A percentile compares a stretch with the other conserved stretches of the same genome.
Conservation (phyloP, 2,888 invertebrate species). For the Sarcophaga subvicina region DNA sequence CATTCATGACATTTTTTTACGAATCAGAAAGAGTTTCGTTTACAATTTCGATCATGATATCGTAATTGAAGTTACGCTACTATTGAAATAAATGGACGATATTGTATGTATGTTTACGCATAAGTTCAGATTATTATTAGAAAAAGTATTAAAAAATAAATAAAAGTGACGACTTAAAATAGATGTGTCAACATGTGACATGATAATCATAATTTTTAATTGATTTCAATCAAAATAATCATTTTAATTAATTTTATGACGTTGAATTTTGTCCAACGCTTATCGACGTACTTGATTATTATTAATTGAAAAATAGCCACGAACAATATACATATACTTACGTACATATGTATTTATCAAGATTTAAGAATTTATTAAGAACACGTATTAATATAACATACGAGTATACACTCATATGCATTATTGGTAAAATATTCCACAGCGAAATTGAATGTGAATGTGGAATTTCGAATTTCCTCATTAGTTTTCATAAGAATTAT, state of each 20-base stretch:
- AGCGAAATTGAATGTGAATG: no score
- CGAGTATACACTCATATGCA: no score
- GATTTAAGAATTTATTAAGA: not conserved
- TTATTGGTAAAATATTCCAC: no score
- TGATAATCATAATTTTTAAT: constrained; percentile 54
- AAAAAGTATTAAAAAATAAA: not conserved
- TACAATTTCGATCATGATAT: no score
- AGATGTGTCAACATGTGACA: constrained; percentile 54
- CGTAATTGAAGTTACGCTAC: no score
- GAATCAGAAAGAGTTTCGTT: no score
- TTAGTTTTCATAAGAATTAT: no score
- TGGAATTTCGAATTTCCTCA: no score
- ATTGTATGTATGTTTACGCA: no score
- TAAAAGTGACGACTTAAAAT: constrained; percentile 42
- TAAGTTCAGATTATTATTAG: not conserved
- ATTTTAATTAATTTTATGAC: constrained; percentile 56
- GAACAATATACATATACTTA: not conserved
- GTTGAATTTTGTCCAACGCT: constrained; percentile 17
- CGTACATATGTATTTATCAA: not conserved
- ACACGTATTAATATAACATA: not conserved
- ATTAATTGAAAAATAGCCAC: not conserved
- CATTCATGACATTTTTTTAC: no score
- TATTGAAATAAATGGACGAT: no score
- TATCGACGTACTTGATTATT: constrained; percentile 8
- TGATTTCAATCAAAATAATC: constrained; percentile 55